phyloP scores from a whole-genome alignment of 1,140 invertebrate species.

The Agraylea sexmaculata region DNA sequence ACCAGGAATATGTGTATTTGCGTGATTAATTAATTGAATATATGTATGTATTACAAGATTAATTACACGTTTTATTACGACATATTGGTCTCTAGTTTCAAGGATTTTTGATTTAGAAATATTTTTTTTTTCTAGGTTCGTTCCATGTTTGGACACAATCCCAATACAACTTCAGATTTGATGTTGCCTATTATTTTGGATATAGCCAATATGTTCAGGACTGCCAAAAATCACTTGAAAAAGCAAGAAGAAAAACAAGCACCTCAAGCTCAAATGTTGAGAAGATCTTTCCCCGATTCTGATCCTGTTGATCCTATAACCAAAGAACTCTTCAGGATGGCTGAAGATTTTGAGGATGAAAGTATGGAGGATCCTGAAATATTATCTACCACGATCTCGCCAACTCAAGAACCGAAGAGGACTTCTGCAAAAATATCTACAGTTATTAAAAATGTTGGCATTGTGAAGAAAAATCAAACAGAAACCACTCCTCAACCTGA shows the following conservation, averaged over 20 bases:
- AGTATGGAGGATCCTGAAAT: neutral
- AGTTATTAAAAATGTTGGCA: slow-evolving; percentile 8
- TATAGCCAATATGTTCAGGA: slow-evolving; percentile 47
- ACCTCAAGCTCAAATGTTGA: slow-evolving; percentile 30
- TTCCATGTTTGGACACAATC: slow-evolving; percentile 43
- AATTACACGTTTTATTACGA: too few relatives aligned
- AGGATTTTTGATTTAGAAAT: too few relatives aligned
- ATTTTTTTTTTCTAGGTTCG: slow-evolving; percentile 36
- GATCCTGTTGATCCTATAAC: slow-evolving; percentile 16
- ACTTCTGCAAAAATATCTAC: slow-evolving; percentile 14
- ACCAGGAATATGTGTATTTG: too few relatives aligned
- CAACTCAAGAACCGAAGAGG: slow-evolving; percentile 7
- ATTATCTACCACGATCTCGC: neutral
- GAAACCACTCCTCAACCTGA: neutral
- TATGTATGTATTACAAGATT: too few relatives aligned
- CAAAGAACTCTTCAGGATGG: slow-evolving; percentile 14
- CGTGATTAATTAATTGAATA: too few relatives aligned
- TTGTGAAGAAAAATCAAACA: slow-evolving; percentile 3
- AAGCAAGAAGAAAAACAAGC: slow-evolving; percentile 23
- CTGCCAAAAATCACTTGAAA: slow-evolving; percentile 28
- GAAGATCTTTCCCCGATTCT: slow-evolving; percentile 27
- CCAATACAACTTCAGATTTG: slow-evolving; percentile 41
- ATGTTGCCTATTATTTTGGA: slow-evolving; percentile 51
- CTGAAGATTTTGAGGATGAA: neutral
- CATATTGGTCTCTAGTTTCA: too few relatives aligned